Evolutionary conservation across 2,113 vertebrate genomes (phyloP).

Genomic region (Porphyrio hochstetteri): DNA sequence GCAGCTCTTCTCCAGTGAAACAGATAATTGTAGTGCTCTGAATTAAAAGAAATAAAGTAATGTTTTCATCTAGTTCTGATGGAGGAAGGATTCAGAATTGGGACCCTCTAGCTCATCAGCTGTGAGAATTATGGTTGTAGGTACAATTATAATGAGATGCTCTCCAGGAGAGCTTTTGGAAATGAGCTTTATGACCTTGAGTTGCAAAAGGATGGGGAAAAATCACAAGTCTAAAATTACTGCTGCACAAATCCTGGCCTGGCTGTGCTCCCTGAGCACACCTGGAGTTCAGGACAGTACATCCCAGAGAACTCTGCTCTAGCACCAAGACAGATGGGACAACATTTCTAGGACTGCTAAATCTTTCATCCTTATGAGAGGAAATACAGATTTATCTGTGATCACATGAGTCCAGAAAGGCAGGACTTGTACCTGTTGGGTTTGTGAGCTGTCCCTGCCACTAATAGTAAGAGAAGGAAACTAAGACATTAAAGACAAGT

Average conservation of each 20-base stretch:
- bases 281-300: neutral
- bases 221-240: neutral
- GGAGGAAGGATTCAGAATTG: neutral
- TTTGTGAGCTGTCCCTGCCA: neutral
- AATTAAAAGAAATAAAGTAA: neutral
- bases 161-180: neutral
- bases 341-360: neutral
- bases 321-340: neutral
- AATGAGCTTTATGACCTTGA: neutral
- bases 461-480: neutral
- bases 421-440: accelerated
- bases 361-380: neutral
- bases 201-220: neutral
- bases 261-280: neutral
- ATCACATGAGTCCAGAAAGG: accelerated
- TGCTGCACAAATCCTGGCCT: neutral
- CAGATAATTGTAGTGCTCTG: neutral
- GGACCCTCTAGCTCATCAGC: neutral
- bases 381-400: neutral
- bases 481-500: neutral
- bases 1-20: neutral
- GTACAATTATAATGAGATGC: neutral
- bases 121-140: neutral
- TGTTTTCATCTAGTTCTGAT: neutral
- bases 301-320: neutral